These are phyloP conservation scores for Danio albolineatus DNA, from an alignment of 2,797 vertebrate genomes.

Conservation along the genomic window DNA sequence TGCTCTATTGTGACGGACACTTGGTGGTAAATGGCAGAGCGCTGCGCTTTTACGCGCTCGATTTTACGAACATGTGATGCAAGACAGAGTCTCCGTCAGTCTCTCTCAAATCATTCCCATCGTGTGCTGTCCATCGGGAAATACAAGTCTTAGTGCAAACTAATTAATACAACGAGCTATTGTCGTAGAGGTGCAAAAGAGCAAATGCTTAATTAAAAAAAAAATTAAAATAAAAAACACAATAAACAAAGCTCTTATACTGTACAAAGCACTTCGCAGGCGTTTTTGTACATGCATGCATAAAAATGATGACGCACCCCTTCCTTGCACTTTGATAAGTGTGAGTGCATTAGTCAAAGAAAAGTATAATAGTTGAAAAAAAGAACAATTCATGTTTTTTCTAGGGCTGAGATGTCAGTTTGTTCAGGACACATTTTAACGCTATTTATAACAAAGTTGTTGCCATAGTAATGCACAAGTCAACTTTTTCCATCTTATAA, in stretches of 20 bases:
- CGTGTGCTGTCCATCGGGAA: neutral
- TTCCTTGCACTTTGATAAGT: neutral
- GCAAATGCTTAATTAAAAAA: too few relatives aligned
- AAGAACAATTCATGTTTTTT: neutral
- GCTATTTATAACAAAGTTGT: constrained; percentile 27
- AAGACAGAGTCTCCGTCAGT: constrained; percentile 2
- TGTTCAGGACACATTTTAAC: neutral
- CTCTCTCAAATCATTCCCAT: constrained; percentile 1
- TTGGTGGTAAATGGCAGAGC: neutral
- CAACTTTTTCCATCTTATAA: neutral
- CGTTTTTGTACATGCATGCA: neutral
- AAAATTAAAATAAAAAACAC: neutral
- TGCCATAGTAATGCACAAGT: constrained; percentile 22
- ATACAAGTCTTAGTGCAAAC: neutral
- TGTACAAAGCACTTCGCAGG: too few relatives aligned
- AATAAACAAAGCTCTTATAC: neutral
- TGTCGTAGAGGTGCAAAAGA: too few relatives aligned
- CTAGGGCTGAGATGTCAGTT: neutral
- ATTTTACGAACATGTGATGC: neutral
- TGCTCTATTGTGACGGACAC: constrained; percentile 2
- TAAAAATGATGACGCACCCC: neutral
- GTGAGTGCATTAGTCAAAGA: neutral
- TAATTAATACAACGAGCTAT: neutral
- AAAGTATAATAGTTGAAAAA: neutral
- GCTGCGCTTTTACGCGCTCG: constrained; percentile 3